Evolutionary conservation across 2,797 vertebrate genomes (phyloP).

Genomic region (Acestrorhynchus altus): DNA sequence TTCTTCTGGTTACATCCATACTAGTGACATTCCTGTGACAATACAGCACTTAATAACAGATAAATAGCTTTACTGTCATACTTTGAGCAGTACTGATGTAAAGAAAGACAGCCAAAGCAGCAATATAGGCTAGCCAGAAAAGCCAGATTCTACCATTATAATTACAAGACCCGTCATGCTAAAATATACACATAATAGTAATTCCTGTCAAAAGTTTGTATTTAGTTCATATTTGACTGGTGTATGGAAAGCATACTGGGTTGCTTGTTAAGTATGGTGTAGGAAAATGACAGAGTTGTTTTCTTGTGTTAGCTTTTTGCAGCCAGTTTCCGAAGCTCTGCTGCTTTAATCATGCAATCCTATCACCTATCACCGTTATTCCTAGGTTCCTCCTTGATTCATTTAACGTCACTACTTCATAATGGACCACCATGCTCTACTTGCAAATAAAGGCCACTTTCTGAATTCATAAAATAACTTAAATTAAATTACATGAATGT

Average conservation of each 20-base stretch:
- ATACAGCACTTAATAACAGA: constrained; percentile 42
- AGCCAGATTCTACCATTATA: constrained; percentile 43
- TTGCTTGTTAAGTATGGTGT: constrained; percentile 18
- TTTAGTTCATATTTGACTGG: background rate
- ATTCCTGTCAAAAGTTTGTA: constrained; percentile 34
- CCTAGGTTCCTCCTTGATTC: background rate
- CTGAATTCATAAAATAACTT: constrained; percentile 22
- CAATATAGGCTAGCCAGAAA: constrained; percentile 47
- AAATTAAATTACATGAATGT: background rate
- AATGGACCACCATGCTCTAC: background rate
- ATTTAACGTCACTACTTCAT: background rate
- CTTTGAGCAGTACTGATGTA: constrained; percentile 30
- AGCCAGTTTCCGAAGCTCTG: constrained; percentile 17
- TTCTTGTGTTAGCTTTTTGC: constrained; percentile 10
- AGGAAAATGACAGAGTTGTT: constrained; percentile 3
- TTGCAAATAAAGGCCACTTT: constrained; percentile 36
- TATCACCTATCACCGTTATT: constrained; percentile 18
- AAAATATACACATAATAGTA: constrained; percentile 56
- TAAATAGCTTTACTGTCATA: constrained; percentile 31
- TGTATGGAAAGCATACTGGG: constrained; percentile 25
- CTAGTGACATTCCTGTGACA: constrained; percentile 48
- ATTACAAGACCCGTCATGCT: constrained; percentile 56
- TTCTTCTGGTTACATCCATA: constrained; percentile 29
- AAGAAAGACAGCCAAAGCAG: constrained; percentile 49
- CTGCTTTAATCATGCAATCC: constrained; percentile 37